These are phyloP conservation scores for Falcaria lacertinaria DNA, from an alignment of 2,888 invertebrate species.

Conservation along the genomic window DNA sequence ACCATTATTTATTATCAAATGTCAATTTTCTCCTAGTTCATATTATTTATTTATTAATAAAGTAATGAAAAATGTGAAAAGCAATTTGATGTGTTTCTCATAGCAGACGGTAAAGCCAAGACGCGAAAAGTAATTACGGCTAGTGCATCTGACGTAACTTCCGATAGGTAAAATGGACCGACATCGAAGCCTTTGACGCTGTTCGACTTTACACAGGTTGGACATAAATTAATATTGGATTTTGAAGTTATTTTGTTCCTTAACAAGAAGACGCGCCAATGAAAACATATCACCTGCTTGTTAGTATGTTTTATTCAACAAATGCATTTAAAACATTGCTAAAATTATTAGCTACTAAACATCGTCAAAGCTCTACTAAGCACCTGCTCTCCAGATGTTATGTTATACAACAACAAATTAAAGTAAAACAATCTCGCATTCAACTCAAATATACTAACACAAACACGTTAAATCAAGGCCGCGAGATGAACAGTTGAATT, in stretches of 20 bases:
- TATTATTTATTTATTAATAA: no score
- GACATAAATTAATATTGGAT: no score
- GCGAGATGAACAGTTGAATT: conserved; percentile 9
- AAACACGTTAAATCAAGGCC: conserved; percentile 11
- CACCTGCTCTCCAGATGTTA: no score
- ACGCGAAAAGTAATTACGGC: background rate
- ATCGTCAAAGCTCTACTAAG: conserved; percentile 6
- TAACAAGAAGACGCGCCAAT: no score
- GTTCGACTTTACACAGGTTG: background rate
- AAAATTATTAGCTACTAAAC: conserved; percentile 5
- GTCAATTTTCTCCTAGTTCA: no score
- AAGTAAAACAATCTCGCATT: conserved; percentile 10
- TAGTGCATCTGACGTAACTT: background rate
- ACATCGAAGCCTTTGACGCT: no score
- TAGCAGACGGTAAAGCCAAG: no score
- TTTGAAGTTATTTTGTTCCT: no score
- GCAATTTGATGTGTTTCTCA: no score
- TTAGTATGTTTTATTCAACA: no score
- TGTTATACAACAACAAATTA: conserved; percentile 7
- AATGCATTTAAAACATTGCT: background rate
- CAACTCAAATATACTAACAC: conserved; percentile 15
- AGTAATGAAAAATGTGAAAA: no score
- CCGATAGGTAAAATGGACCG: background rate
- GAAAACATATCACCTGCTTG: background rate
- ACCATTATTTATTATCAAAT: no score